Conservation (phyloP, 2,888 invertebrate species). For the Drosophila melanosoma region DNA sequence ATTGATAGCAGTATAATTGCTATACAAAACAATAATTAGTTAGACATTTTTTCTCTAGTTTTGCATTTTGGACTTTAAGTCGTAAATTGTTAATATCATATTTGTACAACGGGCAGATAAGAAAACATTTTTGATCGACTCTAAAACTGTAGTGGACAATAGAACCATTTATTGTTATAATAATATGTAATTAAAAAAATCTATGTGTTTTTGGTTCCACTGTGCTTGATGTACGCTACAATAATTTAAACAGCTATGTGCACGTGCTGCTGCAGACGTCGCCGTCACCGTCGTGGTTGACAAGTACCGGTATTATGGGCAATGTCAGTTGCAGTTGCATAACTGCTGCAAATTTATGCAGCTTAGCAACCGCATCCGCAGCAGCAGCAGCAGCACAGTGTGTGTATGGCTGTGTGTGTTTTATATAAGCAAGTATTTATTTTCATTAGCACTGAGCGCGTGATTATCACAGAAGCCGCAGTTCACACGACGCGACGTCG, state of each 20-base stretch:
- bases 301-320: conserved; percentile 74
- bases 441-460: conserved; percentile 41
- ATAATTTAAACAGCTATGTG: conserved; percentile 70
- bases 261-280: conserved; percentile 64
- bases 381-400: conserved; percentile 3
- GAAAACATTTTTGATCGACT: neutral
- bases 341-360: conserved; percentile 72
- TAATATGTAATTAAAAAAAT: neutral
- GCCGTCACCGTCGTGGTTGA: conserved; percentile 49
- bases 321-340: conserved; percentile 71
- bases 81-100: neutral
- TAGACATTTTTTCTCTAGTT: neutral
- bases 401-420: neutral
- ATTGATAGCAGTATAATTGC: neutral
- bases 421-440: conserved; percentile 9
- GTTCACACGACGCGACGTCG: conserved; percentile 40
- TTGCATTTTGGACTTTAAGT: neutral
- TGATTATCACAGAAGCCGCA: conserved; percentile 57
- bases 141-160: neutral
- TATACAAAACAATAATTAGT: neutral
- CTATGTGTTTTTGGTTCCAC: conserved; percentile 24
- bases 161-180: neutral
- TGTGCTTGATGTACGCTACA: conserved; percentile 56
- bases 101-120: neutral
- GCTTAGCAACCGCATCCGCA: conserved; percentile 34